A percentile compares a stretch with the other conserved stretches of the same genome.
These are phyloP conservation scores for Thereva nobilitata DNA, from an alignment of 2,888 invertebrate species.

Conservation along the genomic window DNA sequence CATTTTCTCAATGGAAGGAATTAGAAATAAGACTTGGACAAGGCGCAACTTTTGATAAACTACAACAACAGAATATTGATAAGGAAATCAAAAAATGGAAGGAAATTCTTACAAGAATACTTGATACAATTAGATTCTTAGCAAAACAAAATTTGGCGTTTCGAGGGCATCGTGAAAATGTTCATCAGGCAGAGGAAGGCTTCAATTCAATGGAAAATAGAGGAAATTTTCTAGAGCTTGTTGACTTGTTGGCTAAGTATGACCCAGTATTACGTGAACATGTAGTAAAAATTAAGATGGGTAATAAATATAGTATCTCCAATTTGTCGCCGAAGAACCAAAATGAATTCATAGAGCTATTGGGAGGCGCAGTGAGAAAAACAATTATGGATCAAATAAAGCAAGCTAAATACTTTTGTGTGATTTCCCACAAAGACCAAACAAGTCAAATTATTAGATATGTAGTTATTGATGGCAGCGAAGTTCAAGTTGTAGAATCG, in stretches of 20 bases:
- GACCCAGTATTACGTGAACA: conserved; percentile 3
- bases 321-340: not conserved
- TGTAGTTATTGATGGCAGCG: not conserved
- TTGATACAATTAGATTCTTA: not conserved
- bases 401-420: conserved; percentile 3
- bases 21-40: conserved; percentile 3
- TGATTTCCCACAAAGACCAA: conserved; percentile 2
- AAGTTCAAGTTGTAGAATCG: not conserved
- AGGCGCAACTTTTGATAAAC: conserved; percentile 5
- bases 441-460: not conserved
- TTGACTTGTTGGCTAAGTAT: conserved; percentile 9
- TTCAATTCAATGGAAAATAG: too few species aligned
- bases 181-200: too few species aligned
- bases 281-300: not conserved
- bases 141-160: conserved; percentile 1
- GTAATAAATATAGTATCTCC: not conserved
- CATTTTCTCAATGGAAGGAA: conserved; percentile 10
- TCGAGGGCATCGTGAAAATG: conserved; percentile 11
- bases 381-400: not conserved
- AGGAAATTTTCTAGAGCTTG: conserved; percentile 11
- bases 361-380: conserved; percentile 1
- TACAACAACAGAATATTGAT: conserved; percentile 1
- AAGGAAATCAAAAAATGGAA: not conserved
- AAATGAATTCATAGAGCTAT: conserved; percentile 1
- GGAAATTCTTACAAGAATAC: not conserved